phyloP scores from a whole-genome alignment of 2,113 vertebrate genomes.

The Ictalurus furcatus region DNA sequence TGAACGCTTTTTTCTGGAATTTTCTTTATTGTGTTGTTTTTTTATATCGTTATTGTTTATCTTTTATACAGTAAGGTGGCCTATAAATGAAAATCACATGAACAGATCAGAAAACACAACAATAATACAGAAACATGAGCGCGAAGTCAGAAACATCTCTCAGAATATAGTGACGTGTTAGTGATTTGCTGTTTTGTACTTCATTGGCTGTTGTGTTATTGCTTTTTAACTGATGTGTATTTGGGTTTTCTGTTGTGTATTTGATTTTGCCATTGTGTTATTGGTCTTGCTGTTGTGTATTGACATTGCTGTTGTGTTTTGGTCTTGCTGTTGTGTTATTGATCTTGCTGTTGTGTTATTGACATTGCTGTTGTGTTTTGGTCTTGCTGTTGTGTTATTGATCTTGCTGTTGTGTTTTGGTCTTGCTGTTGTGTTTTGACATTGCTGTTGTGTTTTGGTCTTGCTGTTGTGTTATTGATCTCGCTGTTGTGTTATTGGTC shows the following conservation, averaged over 20 bases:
- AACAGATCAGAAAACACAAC: neutral
- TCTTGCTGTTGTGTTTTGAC: neutral
- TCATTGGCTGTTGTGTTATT: neutral
- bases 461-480: neutral
- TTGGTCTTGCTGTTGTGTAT: neutral
- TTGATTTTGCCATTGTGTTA: neutral
- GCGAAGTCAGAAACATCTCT: no score
- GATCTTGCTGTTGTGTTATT: neutral
- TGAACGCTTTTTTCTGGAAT: no score
- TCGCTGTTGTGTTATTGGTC: neutral
- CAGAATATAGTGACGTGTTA: neutral
- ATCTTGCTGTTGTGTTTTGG: neutral
- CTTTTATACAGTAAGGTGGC: neutral
- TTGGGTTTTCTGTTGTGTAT: neutral
- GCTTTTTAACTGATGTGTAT: neutral
- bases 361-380: neutral
- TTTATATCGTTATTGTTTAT: neutral
- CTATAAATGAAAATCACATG: neutral
- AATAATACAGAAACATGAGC: neutral
- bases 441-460: neutral
- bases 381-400: neutral
- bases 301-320: neutral
- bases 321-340: neutral
- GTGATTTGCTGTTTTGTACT: no score
- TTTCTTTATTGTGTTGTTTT: neutral